Evolutionary conservation across 2,113 vertebrate genomes (phyloP).

Genomic region (Acinonyx jubatus): DNA sequence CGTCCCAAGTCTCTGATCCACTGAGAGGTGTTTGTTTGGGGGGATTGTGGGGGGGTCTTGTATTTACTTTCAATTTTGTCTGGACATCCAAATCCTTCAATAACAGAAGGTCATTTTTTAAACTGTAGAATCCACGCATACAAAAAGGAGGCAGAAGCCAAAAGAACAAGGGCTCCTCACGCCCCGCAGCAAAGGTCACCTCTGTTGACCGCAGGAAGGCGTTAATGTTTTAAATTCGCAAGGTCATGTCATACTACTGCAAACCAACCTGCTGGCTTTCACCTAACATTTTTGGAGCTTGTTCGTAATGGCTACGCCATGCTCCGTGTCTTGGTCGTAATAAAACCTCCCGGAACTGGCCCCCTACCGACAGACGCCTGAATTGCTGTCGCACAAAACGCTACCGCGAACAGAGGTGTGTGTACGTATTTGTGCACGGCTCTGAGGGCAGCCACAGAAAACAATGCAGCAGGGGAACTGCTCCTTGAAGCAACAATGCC

Average conservation of each 20-base stretch:
- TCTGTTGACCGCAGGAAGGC: background rate
- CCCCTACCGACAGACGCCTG: background rate
- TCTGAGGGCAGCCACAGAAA: background rate
- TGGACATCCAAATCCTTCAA: background rate
- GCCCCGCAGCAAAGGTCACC: background rate
- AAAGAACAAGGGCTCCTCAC: background rate
- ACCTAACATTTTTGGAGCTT: background rate
- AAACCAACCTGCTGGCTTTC: background rate
- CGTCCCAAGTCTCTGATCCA: background rate
- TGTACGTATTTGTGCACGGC: background rate
- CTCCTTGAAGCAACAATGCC: background rate
- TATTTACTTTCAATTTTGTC: background rate
- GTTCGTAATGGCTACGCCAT: background rate
- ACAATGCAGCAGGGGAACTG: background rate
- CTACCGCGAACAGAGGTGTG: background rate
- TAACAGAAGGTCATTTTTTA: background rate
- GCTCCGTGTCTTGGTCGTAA: background rate
- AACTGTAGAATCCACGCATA: background rate
- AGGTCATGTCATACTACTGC: background rate
- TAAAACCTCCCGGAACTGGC: background rate
- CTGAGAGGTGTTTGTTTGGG: background rate
- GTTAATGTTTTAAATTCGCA: background rate
- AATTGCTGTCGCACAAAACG: background rate
- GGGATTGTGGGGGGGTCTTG: too few relatives aligned
- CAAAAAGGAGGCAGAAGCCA: background rate